A percentile compares a stretch with the other conserved stretches of the same genome.
These are phyloP conservation scores for Gobio gobio DNA, from an alignment of 2,113 vertebrate species.

Conservation along the genomic window DNA sequence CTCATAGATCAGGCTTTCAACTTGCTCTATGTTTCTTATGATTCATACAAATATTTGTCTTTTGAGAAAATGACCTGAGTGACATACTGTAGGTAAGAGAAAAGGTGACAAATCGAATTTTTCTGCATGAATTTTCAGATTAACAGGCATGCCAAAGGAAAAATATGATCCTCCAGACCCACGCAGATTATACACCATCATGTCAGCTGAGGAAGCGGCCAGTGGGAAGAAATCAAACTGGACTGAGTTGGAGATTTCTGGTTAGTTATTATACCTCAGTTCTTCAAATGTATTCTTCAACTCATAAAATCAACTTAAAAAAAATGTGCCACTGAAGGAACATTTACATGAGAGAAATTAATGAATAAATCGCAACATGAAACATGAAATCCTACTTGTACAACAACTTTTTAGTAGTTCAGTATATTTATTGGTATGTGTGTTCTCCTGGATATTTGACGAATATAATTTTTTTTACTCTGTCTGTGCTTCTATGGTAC, in stretches of 20 bases:
- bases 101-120: neutral
- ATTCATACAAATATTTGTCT: neutral
- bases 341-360: neutral
- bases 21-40: neutral
- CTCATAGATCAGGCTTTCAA: neutral
- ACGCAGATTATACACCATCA: slow-evolving; percentile 98
- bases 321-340: neutral
- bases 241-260: slow-evolving; percentile 97
- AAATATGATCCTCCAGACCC: slow-evolving; percentile 99
- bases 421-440: neutral
- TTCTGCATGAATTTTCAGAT: slow-evolving; percentile 74
- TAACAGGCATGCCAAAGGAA: slow-evolving; percentile 99
- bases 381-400: neutral
- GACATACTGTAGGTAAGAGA: neutral
- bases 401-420: too few species aligned
- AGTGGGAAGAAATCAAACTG: slow-evolving; percentile 97
- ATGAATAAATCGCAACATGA: neutral
- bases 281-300: neutral
- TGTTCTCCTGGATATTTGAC: neutral
- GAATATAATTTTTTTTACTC: neutral
- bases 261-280: slow-evolving; percentile 74
- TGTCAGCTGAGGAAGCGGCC: slow-evolving; percentile 96
- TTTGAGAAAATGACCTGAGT: neutral
- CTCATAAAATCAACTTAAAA: neutral
- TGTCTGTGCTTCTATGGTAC: slow-evolving; percentile 34